Evolutionary conservation across 2,888 invertebrate genomes (phyloP).

Genomic region (Hydrotaea cyrtoneurina): DNA sequence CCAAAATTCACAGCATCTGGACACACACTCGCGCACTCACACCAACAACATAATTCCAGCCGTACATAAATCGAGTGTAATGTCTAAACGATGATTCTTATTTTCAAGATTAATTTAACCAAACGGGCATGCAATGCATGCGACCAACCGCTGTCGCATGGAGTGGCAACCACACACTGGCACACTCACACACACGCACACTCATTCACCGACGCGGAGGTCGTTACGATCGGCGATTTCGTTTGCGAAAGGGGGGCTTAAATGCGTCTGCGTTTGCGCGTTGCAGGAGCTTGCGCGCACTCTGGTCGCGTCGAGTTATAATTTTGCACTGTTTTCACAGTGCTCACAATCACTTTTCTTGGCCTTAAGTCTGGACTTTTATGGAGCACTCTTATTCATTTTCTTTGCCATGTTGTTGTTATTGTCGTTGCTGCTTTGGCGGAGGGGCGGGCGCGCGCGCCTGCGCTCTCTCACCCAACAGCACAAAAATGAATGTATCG

Average conservation of each 20-base stretch:
- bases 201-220: too few species aligned
- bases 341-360: constrained; percentile 65
- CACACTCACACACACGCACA: not conserved
- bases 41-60: not conserved
- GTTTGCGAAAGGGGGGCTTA: not conserved
- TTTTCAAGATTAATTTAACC: constrained; percentile 59
- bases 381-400: constrained; percentile 62
- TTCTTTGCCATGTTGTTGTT: constrained; percentile 11
- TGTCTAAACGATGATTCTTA: constrained; percentile 56
- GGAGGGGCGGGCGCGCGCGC: not conserved
- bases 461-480: constrained; percentile 59
- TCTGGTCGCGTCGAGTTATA: constrained; percentile 77
- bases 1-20: constrained; percentile 39
- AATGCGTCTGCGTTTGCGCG: constrained; percentile 60
- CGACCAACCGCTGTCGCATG: constrained; percentile 29
- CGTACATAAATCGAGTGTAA: constrained; percentile 45
- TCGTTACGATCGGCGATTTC: too few species aligned
- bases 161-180: not conserved
- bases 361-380: constrained; percentile 67
- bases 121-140: constrained; percentile 46
- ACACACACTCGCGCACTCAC: not conserved
- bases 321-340: constrained; percentile 75
- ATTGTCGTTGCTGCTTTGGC: not conserved
- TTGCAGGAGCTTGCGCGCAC: constrained; percentile 63
- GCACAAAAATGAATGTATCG: constrained; percentile 69